A percentile compares a stretch with the other conserved stretches of the same genome.
Conservation (phyloP, 2,888 invertebrate genomes). For the Drosophila nr. perissopoda region DNA sequence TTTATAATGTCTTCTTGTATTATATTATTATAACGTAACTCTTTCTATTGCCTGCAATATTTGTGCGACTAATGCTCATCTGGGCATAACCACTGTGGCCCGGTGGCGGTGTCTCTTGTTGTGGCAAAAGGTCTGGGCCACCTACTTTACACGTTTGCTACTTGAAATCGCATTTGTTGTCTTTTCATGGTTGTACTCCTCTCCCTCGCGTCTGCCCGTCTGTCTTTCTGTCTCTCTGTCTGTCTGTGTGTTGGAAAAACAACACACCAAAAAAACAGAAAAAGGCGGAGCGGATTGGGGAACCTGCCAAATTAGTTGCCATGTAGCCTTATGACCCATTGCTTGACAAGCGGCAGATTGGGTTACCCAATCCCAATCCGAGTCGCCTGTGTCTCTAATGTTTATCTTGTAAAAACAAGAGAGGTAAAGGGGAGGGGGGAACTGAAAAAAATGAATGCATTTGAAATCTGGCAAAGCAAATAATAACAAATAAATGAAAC, state of each 20-base stretch:
- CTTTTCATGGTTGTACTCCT: constrained; percentile 54
- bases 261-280: constrained; percentile 21
- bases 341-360: constrained; percentile 73
- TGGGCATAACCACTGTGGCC: constrained; percentile 46
- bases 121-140: constrained; percentile 71
- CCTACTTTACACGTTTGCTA: constrained; percentile 78
- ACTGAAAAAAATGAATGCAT: constrained; percentile 47
- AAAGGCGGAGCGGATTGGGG: constrained; percentile 19
- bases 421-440: not conserved
- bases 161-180: constrained; percentile 79
- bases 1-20: not conserved
- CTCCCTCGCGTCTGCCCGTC: constrained; percentile 12
- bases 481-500: constrained; percentile 75
- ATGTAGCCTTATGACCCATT: constrained; percentile 69
- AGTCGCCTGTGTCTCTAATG: constrained; percentile 61
- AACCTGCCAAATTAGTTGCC: constrained; percentile 72
- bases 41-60: not conserved
- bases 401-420: constrained; percentile 52
- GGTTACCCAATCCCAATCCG: constrained; percentile 61
- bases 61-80: not conserved
- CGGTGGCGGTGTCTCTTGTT: constrained; percentile 39
- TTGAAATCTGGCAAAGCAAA: constrained; percentile 66
- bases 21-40: not conserved
- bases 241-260: constrained; percentile 63
- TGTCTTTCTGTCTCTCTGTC: constrained; percentile 17